These are phyloP conservation scores for Leptatherina wallacei DNA, from an alignment of 2,797 vertebrate species.

Conservation along the genomic window DNA sequence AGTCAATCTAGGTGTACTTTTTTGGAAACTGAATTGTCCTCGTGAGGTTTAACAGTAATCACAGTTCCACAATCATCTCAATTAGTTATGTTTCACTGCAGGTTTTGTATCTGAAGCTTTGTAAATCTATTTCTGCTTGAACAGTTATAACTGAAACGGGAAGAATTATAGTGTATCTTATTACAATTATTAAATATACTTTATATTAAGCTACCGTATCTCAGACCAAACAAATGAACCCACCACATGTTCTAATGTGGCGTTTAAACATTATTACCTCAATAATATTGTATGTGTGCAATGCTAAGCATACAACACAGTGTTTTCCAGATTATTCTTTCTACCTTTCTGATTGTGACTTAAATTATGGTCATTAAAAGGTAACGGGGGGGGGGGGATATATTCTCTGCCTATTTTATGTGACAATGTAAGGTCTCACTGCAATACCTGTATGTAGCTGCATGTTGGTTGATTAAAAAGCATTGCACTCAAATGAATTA, in stretches of 20 bases:
- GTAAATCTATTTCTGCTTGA: constrained; percentile 1
- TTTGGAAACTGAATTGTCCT: background rate
- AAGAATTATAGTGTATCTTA: background rate
- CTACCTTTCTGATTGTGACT: constrained; percentile 1
- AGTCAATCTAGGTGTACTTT: background rate
- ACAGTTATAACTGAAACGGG: background rate
- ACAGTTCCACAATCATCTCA: background rate
- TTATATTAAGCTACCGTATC: constrained; percentile 1
- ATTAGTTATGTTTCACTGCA: background rate
- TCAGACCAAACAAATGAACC: constrained; percentile 9
- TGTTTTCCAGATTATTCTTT: constrained; percentile 4
- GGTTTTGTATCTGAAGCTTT: background rate
- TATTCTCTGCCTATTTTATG: background rate
- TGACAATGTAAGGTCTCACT: constrained; percentile 14
- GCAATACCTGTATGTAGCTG: constrained; percentile 1
- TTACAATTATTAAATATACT: background rate
- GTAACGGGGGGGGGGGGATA: background rate
- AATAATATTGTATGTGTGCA: background rate
- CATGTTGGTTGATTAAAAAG: background rate
- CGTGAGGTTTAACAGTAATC: background rate
- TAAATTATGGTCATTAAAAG: constrained; percentile 13
- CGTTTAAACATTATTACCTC: constrained; percentile 7
- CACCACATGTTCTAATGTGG: background rate
- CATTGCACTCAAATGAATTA: constrained; percentile 21
- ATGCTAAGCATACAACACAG: background rate